Evolutionary conservation across 2,797 vertebrate genomes (phyloP).

Genomic region (Caiman crocodilus): DNA sequence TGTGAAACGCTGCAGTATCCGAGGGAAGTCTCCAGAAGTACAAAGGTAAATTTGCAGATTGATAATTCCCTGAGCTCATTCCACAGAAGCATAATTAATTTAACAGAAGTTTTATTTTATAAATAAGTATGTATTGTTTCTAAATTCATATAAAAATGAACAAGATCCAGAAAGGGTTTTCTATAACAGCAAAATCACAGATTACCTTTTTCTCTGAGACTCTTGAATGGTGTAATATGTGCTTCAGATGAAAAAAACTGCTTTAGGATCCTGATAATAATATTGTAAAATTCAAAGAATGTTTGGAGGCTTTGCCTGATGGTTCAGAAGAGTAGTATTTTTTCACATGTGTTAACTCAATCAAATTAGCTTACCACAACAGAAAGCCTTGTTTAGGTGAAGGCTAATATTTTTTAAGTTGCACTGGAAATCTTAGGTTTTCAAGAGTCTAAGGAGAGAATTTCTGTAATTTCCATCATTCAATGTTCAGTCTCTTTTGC

Average conservation of each 20-base stretch:
- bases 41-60: slow-evolving; percentile 50
- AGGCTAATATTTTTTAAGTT: background rate
- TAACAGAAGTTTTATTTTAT: background rate
- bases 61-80: background rate
- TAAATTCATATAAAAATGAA: background rate
- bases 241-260: background rate
- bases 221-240: background rate
- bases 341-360: background rate
- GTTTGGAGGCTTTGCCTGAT: background rate
- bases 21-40: slow-evolving; percentile 6
- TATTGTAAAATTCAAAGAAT: background rate
- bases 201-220: background rate
- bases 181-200: background rate
- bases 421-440: background rate
- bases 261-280: background rate
- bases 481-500: background rate
- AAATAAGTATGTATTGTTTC: background rate
- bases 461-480: background rate
- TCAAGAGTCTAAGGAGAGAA: background rate
- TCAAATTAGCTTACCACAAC: background rate
- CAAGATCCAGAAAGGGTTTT: background rate
- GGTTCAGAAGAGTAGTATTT: background rate
- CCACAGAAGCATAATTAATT: background rate
- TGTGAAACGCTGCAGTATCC: background rate
- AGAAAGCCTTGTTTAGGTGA: background rate